Base-by-base conservation (phyloP, 2,888 invertebrate species). In the Agrochola lychnidis region DNA sequence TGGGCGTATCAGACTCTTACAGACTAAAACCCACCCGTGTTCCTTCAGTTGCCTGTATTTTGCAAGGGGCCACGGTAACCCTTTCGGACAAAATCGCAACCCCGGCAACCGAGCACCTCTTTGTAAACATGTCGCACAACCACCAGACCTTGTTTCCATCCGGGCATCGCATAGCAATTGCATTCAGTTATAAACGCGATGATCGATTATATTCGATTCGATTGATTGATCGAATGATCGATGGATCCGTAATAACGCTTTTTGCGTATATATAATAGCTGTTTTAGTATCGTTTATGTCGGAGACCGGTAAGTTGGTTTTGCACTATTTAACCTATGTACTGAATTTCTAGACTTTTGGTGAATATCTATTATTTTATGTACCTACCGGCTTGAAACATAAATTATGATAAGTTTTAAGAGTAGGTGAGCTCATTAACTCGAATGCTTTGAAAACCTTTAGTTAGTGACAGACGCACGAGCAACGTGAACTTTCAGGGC, bases 201-300 rank as follows among this genome's bases (percentile, higher is more conserved):
- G 36, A 77, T 62, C 70, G 70, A 73, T 78, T 66, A 66, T 69
- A 48, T 72, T 56, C 67, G 86, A 48, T 73, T n/a, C 83, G 71
- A 72, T 78, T 83, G 79, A 86, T 83, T 78, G 84, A 61, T 61
- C 61, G 61, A 80, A 61, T 71, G 70, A 81, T 83, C 59, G 73
- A 83, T 86, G 51, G 62, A 40, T 76, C 70, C 48, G 59, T 78
- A 82, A 87, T 68, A 75, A 30, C 48, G 22, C 45, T 87, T 78
- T 76, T 87, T 87, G 70, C 74, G 30, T 48, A 62, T 40, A 25
- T 30, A 16, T 75, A 72, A 76, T 73, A 76, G 64, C 25, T 36
- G 66, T 73, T 75, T 78, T 48, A 73, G 70, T 48, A 84, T 53
- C 64, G 68, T 48, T 82, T 53, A 77, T 16, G 56, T 73, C 30